phyloP scores from a whole-genome alignment of 2,888 invertebrate species.

The Agrochola macilenta region DNA sequence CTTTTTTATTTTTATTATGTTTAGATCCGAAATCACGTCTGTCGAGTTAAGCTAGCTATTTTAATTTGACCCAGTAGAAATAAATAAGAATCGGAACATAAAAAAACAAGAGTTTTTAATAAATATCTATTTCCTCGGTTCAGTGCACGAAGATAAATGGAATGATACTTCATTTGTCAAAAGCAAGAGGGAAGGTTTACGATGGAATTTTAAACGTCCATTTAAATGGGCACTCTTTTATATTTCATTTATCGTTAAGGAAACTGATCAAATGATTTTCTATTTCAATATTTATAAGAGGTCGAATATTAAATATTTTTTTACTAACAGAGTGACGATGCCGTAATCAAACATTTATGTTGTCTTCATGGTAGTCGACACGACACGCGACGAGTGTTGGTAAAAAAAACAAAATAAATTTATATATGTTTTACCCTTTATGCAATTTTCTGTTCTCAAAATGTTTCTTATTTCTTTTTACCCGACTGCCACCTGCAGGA shows the following conservation, averaged over 20 bases:
- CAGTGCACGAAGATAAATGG: constrained; percentile 49
- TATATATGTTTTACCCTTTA: no score
- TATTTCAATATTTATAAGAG: constrained; percentile 13
- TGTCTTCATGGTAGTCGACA: constrained; percentile 1
- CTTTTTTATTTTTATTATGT: no score
- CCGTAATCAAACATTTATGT: background rate
- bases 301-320: constrained; percentile 12
- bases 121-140: constrained; percentile 27
- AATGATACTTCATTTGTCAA: constrained; percentile 57
- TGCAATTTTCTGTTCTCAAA: background rate
- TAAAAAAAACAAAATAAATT: background rate
- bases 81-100: background rate
- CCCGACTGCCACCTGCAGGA: background rate
- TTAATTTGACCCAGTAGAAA: no score
- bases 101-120: constrained; percentile 20
- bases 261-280: constrained; percentile 34
- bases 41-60: no score
- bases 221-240: constrained; percentile 35
- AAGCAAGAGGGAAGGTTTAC: constrained; percentile 41
- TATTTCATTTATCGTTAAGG: constrained; percentile 30
- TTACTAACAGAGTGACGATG: background rate
- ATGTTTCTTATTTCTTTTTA: background rate
- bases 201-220: constrained; percentile 35
- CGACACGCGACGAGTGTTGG: background rate
- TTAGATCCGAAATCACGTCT: no score